Conservation (phyloP, 2,888 invertebrate species). For the Opisthograptis luteolata region DNA sequence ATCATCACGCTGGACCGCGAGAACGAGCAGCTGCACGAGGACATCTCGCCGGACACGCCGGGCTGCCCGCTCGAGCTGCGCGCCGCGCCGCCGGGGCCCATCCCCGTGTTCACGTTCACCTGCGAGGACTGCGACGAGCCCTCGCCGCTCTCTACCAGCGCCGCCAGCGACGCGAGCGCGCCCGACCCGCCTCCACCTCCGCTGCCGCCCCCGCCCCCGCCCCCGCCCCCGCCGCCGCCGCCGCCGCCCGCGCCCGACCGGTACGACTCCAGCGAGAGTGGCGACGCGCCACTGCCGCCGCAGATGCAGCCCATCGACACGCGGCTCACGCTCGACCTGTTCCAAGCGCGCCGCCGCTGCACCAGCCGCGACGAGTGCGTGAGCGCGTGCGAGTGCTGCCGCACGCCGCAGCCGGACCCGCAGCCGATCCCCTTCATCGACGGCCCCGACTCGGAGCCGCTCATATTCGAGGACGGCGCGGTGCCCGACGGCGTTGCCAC, state of each 20-base stretch:
- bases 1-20: conserved; percentile 74
- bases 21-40: conserved; percentile 68
- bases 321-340: conserved; percentile 67
- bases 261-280: conserved; percentile 61
- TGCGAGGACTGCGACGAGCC: conserved; percentile 72
- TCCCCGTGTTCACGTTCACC: conserved; percentile 76
- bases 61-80: conserved; percentile 66
- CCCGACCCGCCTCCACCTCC: conserved; percentile 46
- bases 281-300: conserved; percentile 67
- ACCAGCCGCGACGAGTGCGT: conserved; percentile 72
- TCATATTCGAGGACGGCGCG: conserved; percentile 74
- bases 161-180: conserved; percentile 40
- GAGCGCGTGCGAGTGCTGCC: conserved; percentile 77
- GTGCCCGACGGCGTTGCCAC: conserved; percentile 59
- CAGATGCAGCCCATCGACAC: conserved; percentile 74
- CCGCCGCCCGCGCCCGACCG: conserved; percentile 54
- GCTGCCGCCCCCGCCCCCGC: conserved; percentile 43
- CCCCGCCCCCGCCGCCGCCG: conserved; percentile 45
- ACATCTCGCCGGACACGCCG: conserved; percentile 71
- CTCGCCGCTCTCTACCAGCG: conserved; percentile 7
- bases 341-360: conserved; percentile 58
- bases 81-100: conserved; percentile 52
- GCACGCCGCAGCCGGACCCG: conserved; percentile 73
- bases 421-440: conserved; percentile 77
- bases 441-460: conserved; percentile 73